Conservation (phyloP, 2,888 invertebrate genomes). For the Digitonthophagus gazella region DNA sequence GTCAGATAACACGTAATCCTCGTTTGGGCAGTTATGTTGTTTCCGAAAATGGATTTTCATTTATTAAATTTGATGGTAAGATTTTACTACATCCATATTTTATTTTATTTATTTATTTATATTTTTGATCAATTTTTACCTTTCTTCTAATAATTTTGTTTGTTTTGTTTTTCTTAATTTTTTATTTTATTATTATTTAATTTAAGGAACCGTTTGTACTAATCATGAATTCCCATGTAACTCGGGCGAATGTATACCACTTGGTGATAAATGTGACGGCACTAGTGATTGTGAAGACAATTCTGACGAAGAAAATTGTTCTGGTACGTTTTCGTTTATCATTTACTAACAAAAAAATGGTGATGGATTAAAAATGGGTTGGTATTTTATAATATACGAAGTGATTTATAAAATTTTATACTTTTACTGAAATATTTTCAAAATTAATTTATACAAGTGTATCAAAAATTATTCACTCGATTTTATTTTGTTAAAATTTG, state of each 20-base stretch:
- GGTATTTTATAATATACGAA: too few species aligned
- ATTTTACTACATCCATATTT: conserved; percentile 8
- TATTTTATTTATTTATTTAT: neutral
- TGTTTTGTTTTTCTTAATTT: too few species aligned
- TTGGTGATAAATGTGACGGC: conserved; percentile 48
- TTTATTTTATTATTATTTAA: too few species aligned
- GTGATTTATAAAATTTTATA: too few species aligned
- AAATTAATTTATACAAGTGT: too few species aligned
- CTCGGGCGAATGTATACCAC: conserved; percentile 55
- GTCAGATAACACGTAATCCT: conserved; percentile 53
- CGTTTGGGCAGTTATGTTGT: conserved; percentile 57
- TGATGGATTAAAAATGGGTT: too few species aligned
- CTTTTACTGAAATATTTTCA: too few species aligned
- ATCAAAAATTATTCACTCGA: too few species aligned
- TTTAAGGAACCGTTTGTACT: neutral
- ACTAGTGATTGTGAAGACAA: conserved; percentile 51
- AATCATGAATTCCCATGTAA: conserved; percentile 52
- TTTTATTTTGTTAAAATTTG: too few species aligned
- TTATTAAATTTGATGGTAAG: conserved; percentile 58
- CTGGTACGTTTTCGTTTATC: too few species aligned
- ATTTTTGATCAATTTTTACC: neutral
- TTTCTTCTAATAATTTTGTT: too few species aligned
- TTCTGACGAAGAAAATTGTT: conserved; percentile 58
- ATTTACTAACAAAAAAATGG: too few species aligned
- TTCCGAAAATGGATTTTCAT: conserved; percentile 61